Evolutionary conservation across 2,888 invertebrate genomes (phyloP), one percentile per base, ranked within the genome.

Genomic region (Papilio demoleus): DNA sequence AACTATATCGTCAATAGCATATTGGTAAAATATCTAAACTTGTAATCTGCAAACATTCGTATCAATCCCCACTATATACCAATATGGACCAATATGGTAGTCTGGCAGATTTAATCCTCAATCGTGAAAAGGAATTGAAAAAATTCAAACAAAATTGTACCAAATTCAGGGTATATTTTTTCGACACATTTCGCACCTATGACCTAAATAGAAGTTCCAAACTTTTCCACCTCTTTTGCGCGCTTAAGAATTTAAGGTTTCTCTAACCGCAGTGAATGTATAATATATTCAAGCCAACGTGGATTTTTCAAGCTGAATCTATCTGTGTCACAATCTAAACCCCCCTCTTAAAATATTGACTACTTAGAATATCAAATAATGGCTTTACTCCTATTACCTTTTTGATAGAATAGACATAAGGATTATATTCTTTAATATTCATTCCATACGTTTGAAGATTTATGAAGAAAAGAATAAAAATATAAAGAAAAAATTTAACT

Each of bases 211-310:
- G 40, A 24, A 27, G 40, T 27, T 36, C 50, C n/a, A 36, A 68
- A 63, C 34, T 68, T 62, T 58, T 56, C 58, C 14, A 36, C 53
- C 45, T 56, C 34, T 67, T 56, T 62, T 67, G 59, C 63, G 45
- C 58, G 56, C 58, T 63, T 63, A 68, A 68, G 56, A 53, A 63
- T 68, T 68, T 63, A 68, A 60, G 66, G 60, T 38, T n/a, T n/a
- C 42, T 17, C 38, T 38, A 40, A 14, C 67, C 34, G 36, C 67
- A 62, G 17, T 45, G 56, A 12, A 19, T 24, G 31, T 63, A 67
- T 63, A 56, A 68, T 62, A 58, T 62, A 68, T 68, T 68, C 63
- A 68, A 61, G 50, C 42, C 36, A 42, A 63, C 56, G 56, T 62
- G 45, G 34, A 24, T 62, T 67, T 67, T 40, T 67, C 40, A 27